These are phyloP conservation scores for Aphidius ervi DNA, from an alignment of 1,140 invertebrate genomes.

Conservation along the genomic window DNA sequence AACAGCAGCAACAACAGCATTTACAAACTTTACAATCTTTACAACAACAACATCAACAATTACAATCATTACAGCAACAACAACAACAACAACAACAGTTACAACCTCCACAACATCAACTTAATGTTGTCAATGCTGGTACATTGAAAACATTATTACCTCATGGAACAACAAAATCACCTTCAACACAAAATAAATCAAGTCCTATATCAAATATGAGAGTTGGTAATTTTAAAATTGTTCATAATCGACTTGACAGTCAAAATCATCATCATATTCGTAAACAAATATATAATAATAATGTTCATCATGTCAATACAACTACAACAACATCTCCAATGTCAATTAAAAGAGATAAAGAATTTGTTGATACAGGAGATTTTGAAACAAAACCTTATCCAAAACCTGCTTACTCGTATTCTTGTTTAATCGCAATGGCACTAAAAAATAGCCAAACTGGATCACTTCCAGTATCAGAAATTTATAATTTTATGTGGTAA, in stretches of 20 bases:
- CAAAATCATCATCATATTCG: conserved; percentile 40
- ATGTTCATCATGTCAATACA: conserved; percentile 45
- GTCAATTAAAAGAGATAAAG: conserved; percentile 41
- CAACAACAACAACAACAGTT: too few species aligned
- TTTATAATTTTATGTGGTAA: conserved; percentile 98
- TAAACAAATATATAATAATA: conserved; percentile 52
- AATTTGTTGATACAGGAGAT: conserved; percentile 40
- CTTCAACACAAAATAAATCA: conserved; percentile 13
- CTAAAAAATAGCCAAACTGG: conserved; percentile 93
- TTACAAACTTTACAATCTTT: too few species aligned
- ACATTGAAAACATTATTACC: conserved; percentile 40
- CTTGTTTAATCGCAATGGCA: conserved; percentile 95
- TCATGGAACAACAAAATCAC: conserved; percentile 28
- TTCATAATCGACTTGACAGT: conserved; percentile 29
- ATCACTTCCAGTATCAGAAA: conserved; percentile 94
- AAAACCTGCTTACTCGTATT: conserved; percentile 96
- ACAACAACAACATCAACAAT: background rate
- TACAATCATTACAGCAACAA: conserved; percentile 17
- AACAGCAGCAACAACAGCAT: background rate
- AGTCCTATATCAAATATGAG: conserved; percentile 49
- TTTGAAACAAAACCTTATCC: conserved; percentile 74
- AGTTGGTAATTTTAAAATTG: conserved; percentile 50
- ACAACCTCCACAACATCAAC: conserved; percentile 28
- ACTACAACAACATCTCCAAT: conserved; percentile 27
- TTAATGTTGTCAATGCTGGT: conserved; percentile 30